phyloP scores from a whole-genome alignment of 92 coral and sea anemone species.

The Desmophyllum pertusum region DNA sequence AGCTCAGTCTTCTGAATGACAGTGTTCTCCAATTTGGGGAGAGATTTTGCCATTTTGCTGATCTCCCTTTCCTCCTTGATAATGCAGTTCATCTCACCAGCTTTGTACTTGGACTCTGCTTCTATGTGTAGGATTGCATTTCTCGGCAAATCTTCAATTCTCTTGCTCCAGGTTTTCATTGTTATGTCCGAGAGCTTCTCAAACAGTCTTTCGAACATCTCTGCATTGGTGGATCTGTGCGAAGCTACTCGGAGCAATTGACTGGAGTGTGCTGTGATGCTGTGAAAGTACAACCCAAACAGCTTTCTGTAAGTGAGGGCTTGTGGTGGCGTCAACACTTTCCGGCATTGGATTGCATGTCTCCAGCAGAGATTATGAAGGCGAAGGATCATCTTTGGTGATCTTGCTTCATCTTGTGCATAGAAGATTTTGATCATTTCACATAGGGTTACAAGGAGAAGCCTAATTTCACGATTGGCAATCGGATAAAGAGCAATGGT shows the following conservation, averaged over 20 bases:
- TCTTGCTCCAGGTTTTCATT: conserved; percentile 54
- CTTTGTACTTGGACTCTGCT: conserved; percentile 24
- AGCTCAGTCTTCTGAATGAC: conserved; percentile 26
- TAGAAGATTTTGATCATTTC: conserved; percentile 60
- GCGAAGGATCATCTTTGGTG: conserved; percentile 56
- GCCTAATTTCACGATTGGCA: conserved; percentile 27
- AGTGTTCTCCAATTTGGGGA: conserved; percentile 49
- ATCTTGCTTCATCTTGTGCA: conserved; percentile 42
- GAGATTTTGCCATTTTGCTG: conserved; percentile 46
- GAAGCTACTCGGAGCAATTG: conserved; percentile 31
- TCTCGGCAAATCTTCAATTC: conserved; percentile 42
- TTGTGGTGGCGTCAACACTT: conserved; percentile 51
- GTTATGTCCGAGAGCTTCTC: conserved; percentile 56
- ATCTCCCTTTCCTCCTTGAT: conserved; percentile 48
- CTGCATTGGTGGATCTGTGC: conserved; percentile 55
- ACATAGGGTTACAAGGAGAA: conserved; percentile 53
- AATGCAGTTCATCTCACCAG: conserved; percentile 9
- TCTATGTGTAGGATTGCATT: conserved; percentile 58
- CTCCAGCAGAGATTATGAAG: conserved; percentile 65
- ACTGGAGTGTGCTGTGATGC: conserved; percentile 23
- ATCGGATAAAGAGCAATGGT: conserved; percentile 51
- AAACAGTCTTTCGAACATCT: conserved; percentile 55
- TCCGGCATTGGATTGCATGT: conserved; percentile 62
- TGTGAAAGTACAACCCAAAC: conserved; percentile 69
- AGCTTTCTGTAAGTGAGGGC: conserved; percentile 57